A percentile compares a stretch with the other conserved stretches of the same genome.
These are phyloP conservation scores for Oenanthe melanoleuca DNA, from an alignment of 2,113 vertebrate genomes.

Conservation along the genomic window DNA sequence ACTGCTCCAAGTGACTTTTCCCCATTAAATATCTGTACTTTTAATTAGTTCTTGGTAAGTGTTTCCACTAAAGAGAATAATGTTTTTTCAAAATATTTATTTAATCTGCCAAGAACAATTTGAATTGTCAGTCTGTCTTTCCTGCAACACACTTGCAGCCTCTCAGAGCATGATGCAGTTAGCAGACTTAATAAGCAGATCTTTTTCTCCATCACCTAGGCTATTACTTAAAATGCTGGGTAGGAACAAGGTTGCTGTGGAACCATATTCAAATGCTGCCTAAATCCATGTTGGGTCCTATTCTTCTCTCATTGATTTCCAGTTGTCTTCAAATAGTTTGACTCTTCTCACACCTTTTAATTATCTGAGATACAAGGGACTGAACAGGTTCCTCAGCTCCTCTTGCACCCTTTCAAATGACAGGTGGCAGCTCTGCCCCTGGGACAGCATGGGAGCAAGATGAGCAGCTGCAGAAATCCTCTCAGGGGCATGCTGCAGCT, in stretches of 20 bases:
- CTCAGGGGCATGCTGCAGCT: rapidly evolving
- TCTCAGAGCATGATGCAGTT: background rate
- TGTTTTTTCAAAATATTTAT: background rate
- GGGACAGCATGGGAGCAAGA: background rate
- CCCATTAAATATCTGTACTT: background rate
- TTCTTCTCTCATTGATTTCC: background rate
- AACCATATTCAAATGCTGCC: background rate
- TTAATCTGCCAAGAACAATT: background rate
- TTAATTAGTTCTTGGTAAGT: background rate
- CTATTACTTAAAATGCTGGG: background rate
- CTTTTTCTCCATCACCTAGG: background rate
- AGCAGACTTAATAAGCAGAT: background rate
- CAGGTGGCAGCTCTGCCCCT: background rate
- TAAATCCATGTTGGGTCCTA: background rate
- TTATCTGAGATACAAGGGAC: background rate
- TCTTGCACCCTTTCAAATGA: background rate
- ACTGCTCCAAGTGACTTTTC: background rate
- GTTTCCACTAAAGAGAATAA: background rate
- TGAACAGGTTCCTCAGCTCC: background rate
- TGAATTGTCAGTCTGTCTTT: background rate
- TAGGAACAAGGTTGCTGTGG: rapidly evolving
- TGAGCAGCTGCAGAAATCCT: background rate
- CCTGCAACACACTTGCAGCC: background rate
- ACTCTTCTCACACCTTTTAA: background rate
- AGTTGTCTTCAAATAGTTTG: background rate